Conservation (phyloP, 2,888 invertebrate genomes). For the Hyppa rectilinea region DNA sequence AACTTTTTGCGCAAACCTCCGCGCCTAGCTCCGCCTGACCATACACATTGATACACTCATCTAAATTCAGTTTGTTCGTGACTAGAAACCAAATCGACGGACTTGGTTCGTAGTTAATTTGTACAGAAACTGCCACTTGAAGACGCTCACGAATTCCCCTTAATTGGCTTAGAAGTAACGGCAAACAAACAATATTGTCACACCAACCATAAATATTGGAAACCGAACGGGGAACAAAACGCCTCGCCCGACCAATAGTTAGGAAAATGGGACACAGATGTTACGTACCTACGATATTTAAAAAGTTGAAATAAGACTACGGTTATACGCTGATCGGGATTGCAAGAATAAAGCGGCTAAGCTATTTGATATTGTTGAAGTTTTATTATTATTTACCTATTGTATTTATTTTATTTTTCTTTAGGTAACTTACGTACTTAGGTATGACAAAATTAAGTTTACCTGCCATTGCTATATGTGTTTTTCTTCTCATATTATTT, state of each 20-base stretch:
- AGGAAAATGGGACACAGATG: conserved; percentile 57
- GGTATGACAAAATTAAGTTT: too few relatives aligned
- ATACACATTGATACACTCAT: conserved; percentile 85
- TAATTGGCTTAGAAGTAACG: conserved; percentile 80
- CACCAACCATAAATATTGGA: conserved; percentile 69
- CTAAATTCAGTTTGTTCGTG: conserved; percentile 86
- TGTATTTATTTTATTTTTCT: too few relatives aligned
- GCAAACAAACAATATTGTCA: conserved; percentile 75
- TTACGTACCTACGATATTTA: conserved; percentile 56
- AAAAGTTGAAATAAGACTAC: conserved; percentile 57
- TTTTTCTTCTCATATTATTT: too few relatives aligned
- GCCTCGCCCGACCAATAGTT: conserved; percentile 40
- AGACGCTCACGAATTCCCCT: conserved; percentile 77
- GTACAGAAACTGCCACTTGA: conserved; percentile 80
- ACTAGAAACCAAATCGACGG: conserved; percentile 78
- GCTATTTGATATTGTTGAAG: conserved; percentile 6
- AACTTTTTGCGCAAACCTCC: conserved; percentile 72
- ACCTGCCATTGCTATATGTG: too few relatives aligned
- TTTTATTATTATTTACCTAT: conserved; percentile 7
- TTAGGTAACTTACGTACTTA: too few relatives aligned
- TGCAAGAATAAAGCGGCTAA: conserved; percentile 23
- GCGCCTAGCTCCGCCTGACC: conserved; percentile 70
- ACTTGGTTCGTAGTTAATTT: conserved; percentile 81
- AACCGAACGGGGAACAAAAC: conserved; percentile 49
- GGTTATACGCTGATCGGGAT: conserved; percentile 37